These are phyloP conservation scores for Stichopus chloronotus DNA, from an alignment of 35 echinoderm and acorn worm genomes.

Conservation along the genomic window DNA sequence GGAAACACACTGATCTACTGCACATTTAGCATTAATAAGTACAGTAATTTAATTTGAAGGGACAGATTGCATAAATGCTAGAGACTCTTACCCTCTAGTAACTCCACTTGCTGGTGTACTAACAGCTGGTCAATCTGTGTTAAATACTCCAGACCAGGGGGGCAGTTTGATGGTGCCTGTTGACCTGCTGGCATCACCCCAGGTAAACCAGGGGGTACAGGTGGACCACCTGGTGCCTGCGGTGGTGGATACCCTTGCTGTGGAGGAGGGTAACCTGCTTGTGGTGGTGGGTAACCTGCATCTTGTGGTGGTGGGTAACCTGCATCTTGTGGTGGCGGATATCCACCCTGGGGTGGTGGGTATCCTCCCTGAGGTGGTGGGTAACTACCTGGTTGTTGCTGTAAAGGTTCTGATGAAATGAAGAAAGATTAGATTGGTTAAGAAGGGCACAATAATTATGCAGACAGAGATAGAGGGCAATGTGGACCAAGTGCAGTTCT, in stretches of 20 bases:
- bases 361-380: conserved; percentile 37
- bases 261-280: conserved; percentile 55
- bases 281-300: conserved; percentile 45
- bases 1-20: background rate
- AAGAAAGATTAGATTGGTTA: background rate
- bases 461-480: background rate
- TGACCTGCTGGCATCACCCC: conserved; percentile 50
- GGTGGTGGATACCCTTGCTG: conserved; percentile 49
- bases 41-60: too few species aligned
- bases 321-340: conserved; percentile 38
- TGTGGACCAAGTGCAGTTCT: too few species aligned
- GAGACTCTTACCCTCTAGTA: conserved; percentile 68
- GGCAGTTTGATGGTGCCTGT: conserved; percentile 71
- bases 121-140: conserved; percentile 87
- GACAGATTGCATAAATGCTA: too few species aligned
- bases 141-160: conserved; percentile 84
- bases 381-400: conserved; percentile 40
- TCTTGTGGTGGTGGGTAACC: conserved; percentile 43
- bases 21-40: background rate
- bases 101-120: conserved; percentile 86
- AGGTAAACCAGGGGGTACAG: conserved; percentile 57
- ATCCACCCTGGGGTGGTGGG: conserved; percentile 45
- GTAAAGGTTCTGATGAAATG: background rate
- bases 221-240: conserved; percentile 58
- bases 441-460: too few species aligned